Percentiles rank a stretch among this genome's conserved stretches.
Conservation (phyloP, 1,140 invertebrate species). For the Eriocheir sinensis region DNA sequence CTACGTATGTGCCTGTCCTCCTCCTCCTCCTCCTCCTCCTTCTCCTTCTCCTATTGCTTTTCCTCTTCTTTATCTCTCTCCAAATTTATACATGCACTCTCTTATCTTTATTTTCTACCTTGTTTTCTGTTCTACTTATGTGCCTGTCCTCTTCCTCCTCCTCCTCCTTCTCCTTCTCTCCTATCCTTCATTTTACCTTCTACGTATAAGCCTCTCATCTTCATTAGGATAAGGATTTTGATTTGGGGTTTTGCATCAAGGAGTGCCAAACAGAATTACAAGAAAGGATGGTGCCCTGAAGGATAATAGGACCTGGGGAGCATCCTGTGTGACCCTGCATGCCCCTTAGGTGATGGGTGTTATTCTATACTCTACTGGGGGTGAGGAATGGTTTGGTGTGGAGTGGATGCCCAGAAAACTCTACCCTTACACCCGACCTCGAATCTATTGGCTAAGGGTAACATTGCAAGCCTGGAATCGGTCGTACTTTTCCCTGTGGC, state of each 20-base stretch:
- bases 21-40: neutral
- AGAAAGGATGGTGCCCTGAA: neutral
- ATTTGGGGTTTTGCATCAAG: neutral
- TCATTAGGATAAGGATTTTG: neutral
- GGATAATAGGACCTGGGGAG: neutral
- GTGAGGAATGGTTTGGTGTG: neutral
- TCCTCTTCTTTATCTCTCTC: conserved; percentile 34
- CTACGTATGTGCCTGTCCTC: neutral
- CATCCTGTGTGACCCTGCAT: neutral
- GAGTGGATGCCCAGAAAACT: neutral
- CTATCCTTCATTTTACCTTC: neutral
- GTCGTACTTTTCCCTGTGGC: neutral
- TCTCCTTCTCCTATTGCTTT: neutral
- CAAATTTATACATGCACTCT: neutral
- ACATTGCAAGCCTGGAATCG: neutral
- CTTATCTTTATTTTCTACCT: neutral
- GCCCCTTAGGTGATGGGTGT: neutral
- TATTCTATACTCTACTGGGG: neutral
- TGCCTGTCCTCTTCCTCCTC: neutral
- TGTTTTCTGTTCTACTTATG: neutral
- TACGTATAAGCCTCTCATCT: neutral
- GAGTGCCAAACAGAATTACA: neutral
- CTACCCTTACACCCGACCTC: neutral
- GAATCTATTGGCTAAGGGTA: neutral
- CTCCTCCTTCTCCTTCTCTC: neutral